Evolutionary conservation across 2,888 invertebrate genomes (phyloP).

Genomic region (Heteropelma amictum): DNA sequence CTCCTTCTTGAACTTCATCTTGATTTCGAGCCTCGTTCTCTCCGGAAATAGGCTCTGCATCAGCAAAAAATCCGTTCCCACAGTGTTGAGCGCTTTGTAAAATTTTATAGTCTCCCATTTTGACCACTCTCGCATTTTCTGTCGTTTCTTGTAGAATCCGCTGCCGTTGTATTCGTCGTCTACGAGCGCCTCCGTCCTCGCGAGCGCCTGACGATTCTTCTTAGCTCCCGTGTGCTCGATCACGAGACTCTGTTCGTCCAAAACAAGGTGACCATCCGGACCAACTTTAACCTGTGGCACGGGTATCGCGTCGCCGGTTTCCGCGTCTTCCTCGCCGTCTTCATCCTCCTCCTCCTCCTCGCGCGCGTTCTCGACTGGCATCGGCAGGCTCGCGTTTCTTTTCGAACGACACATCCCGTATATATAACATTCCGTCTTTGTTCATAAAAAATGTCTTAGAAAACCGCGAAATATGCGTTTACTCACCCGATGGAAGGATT

Average conservation of each 20-base stretch:
- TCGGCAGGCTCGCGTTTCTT: too few relatives aligned
- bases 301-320: constrained; percentile 79
- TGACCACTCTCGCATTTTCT: constrained; percentile 87
- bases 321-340: constrained; percentile 71
- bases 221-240: constrained; percentile 86
- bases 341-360: constrained; percentile 51
- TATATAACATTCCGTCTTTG: too few relatives aligned
- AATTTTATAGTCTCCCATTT: constrained; percentile 92
- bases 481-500: constrained; percentile 66
- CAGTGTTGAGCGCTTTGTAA: constrained; percentile 91
- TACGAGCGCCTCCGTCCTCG: constrained; percentile 84
- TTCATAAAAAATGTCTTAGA: too few relatives aligned
- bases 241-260: constrained; percentile 91
- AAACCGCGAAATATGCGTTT: constrained; percentile 1
- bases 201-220: constrained; percentile 82
- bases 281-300: constrained; percentile 93
- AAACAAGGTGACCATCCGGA: constrained; percentile 89
- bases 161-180: constrained; percentile 81
- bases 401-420: too few relatives aligned
- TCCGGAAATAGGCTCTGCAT: constrained; percentile 91
- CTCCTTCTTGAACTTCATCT: constrained; percentile 95
- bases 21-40: constrained; percentile 89
- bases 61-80: constrained; percentile 95
- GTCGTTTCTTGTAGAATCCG: constrained; percentile 84
- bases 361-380: too few relatives aligned